Evolutionary conservation across 2,797 vertebrate species (phyloP).

Genomic region (Psittacula echo): DNA sequence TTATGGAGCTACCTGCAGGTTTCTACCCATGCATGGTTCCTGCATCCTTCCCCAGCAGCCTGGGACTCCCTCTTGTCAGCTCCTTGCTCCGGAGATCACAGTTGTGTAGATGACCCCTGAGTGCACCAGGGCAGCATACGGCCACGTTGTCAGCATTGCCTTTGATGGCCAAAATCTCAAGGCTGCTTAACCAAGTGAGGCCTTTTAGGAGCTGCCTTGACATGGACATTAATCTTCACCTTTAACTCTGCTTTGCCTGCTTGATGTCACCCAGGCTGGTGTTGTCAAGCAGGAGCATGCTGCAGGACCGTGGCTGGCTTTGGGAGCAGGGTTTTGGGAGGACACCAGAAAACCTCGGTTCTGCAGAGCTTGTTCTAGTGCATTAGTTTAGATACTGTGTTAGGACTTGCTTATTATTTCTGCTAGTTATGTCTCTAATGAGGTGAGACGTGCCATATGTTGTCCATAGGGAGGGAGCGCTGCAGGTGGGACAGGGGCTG

Average conservation of each 20-base stretch:
- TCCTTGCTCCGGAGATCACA: background rate
- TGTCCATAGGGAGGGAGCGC: slow-evolving; percentile 38
- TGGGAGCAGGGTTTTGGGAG: background rate
- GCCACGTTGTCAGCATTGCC: background rate
- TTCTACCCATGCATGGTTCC: background rate
- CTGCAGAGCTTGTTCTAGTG: background rate
- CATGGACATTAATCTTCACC: background rate
- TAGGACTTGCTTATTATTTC: slow-evolving; percentile 56
- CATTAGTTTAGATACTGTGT: background rate
- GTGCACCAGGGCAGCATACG: background rate
- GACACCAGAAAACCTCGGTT: background rate
- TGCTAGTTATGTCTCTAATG: slow-evolving; percentile 67
- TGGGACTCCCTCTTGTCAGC: background rate
- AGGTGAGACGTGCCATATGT: slow-evolving; percentile 66
- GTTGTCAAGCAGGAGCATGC: accelerated
- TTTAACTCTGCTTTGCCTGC: background rate
- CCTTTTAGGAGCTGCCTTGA: background rate
- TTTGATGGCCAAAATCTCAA: slow-evolving; percentile 11
- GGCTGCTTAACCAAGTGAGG: slow-evolving; percentile 15
- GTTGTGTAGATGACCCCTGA: background rate
- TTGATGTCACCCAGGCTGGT: background rate
- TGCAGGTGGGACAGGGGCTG: background rate
- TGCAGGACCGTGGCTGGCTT: background rate
- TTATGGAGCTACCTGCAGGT: background rate
- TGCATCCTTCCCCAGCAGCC: background rate